Evolutionary conservation across 1,140 invertebrate genomes (phyloP).

Genomic region (Nautilus pompilius): DNA sequence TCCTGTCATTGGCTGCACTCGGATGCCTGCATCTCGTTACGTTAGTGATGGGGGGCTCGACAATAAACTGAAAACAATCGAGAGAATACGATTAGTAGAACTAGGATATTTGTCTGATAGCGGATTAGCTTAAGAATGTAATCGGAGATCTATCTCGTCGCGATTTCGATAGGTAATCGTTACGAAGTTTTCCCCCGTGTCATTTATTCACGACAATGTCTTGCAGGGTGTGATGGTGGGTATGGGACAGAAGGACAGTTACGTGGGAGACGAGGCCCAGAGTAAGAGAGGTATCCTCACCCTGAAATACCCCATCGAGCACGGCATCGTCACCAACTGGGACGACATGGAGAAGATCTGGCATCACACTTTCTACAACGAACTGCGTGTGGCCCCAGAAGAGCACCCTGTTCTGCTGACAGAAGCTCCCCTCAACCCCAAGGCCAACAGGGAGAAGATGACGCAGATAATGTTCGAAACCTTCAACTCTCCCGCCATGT

Average conservation of each 20-base stretch:
- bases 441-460: conserved; percentile 73
- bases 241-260: conserved; percentile 55
- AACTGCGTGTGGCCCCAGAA: conserved; percentile 82
- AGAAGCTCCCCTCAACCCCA: conserved; percentile 44
- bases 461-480: conserved; percentile 79
- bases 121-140: no score
- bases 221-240: conserved; percentile 41
- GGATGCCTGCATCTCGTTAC: no score
- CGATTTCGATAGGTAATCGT: no score
- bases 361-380: conserved; percentile 72
- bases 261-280: conserved; percentile 61
- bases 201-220: no score
- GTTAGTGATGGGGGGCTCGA: no score
- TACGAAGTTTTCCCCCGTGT: no score
- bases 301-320: conserved; percentile 60
- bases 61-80: no score
- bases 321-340: conserved; percentile 62
- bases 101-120: no score
- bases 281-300: conserved; percentile 69
- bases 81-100: no score
- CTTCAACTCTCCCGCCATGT: conserved; percentile 91
- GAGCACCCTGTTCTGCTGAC: conserved; percentile 55
- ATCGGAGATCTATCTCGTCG: no score
- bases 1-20: no score
- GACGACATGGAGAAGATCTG: conserved; percentile 89